Conservation (phyloP, 2,888 invertebrate genomes). For the Leucozona laternaria region DNA sequence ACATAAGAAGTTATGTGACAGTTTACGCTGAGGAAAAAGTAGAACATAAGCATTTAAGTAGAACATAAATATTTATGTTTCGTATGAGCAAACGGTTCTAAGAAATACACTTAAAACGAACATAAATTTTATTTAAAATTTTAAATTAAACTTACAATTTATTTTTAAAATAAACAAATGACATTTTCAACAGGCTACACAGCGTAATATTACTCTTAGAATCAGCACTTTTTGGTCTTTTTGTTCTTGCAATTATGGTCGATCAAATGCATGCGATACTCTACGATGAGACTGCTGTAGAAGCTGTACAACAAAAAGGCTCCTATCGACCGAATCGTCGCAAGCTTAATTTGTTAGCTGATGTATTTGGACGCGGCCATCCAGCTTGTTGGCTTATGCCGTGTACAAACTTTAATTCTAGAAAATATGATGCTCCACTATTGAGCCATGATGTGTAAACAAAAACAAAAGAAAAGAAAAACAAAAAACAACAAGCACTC, state of each 20-base stretch:
- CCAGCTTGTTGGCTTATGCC: conserved; percentile 90
- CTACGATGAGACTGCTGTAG: conserved; percentile 93
- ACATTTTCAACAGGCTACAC: conserved; percentile 87
- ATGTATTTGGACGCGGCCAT: conserved; percentile 91
- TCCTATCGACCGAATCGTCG: conserved; percentile 87
- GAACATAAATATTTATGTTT: too few species aligned
- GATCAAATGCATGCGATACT: conserved; percentile 94
- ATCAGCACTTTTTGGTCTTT: conserved; percentile 93
- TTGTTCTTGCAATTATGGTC: conserved; percentile 93
- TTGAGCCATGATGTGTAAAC: conserved; percentile 83
- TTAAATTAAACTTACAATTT: too few species aligned
- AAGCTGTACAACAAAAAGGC: conserved; percentile 89
- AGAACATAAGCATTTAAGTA: too few species aligned
- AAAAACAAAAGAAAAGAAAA: neutral
- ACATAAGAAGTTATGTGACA: too few species aligned
- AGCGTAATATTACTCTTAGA: conserved; percentile 92
- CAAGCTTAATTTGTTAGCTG: conserved; percentile 88
- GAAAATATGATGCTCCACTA: conserved; percentile 82
- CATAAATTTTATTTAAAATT: too few species aligned
- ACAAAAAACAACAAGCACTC: conserved; percentile 23
- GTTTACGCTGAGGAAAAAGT: too few species aligned
- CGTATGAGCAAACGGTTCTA: too few species aligned
- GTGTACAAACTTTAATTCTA: conserved; percentile 85
- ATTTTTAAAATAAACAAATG: neutral
- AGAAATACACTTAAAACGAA: too few species aligned